phyloP scores from a whole-genome alignment of 2,797 vertebrate species.

The Echiichthys vipera region DNA sequence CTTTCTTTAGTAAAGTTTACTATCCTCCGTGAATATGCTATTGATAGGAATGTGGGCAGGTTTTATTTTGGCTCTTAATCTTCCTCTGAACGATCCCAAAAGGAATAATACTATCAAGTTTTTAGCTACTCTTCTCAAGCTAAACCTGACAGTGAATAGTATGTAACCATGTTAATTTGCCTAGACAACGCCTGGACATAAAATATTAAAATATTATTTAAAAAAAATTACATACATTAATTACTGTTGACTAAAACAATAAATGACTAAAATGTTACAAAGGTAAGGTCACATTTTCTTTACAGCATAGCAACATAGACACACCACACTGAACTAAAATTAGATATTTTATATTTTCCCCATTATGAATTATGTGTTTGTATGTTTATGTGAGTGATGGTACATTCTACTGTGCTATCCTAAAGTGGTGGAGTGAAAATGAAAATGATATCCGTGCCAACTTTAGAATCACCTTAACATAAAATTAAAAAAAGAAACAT shows the following conservation, averaged over 20 bases:
- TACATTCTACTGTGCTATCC: neutral
- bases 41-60: neutral
- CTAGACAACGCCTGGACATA: too few relatives aligned
- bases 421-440: neutral
- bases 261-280: too few relatives aligned
- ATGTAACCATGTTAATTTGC: neutral
- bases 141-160: neutral
- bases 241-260: neutral
- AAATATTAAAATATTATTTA: too few relatives aligned
- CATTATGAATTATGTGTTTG: neutral
- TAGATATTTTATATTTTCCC: neutral
- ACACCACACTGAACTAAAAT: too few relatives aligned
- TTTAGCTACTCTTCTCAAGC: neutral
- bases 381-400: neutral
- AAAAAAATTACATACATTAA: too few relatives aligned
- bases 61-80: neutral
- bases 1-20: too few relatives aligned
- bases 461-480: constrained; percentile 4
- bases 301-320: neutral
- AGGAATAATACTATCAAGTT: neutral
- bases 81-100: neutral
- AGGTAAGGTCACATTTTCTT: too few relatives aligned
- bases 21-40: neutral
- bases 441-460: neutral
- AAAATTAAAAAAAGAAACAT: constrained; percentile 8